phyloP scores from a whole-genome alignment of 2,113 vertebrate genomes.

The Alces alces region DNA sequence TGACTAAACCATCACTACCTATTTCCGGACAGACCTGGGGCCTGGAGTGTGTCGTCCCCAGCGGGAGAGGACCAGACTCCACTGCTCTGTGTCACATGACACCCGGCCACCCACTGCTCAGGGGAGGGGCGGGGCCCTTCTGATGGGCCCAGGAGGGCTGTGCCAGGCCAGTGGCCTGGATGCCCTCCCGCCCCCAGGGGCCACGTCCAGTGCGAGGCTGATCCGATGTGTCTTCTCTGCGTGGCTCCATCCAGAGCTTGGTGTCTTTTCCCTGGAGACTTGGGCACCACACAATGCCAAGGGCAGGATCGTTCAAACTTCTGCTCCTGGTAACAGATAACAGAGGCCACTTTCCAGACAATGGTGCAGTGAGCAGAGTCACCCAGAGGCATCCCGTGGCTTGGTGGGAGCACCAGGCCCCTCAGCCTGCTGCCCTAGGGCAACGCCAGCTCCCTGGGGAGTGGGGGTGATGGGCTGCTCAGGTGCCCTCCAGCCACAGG shows the following conservation, averaged over 20 bases:
- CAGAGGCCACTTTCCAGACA: not conserved
- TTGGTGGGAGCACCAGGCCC: too few relatives aligned
- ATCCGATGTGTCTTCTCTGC: not conserved
- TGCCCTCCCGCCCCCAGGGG: accelerated
- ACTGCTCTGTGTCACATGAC: not conserved
- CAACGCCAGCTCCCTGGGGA: not conserved
- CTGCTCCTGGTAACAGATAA: not conserved
- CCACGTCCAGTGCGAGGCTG: accelerated
- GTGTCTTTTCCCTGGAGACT: not conserved
- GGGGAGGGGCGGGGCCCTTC: not conserved
- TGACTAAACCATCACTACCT: not conserved
- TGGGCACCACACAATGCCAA: not conserved
- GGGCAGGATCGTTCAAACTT: not conserved
- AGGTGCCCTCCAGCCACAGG: not conserved
- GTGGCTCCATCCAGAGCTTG: accelerated
- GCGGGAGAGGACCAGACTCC: not conserved
- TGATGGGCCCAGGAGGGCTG: not conserved
- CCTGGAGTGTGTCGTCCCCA: not conserved
- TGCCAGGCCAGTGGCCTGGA: not conserved
- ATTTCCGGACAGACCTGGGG: not conserved
- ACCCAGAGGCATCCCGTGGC: not conserved
- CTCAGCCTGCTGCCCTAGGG: not conserved
- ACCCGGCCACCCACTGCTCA: not conserved
- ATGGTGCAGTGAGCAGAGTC: not conserved
- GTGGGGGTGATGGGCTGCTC: not conserved